Percentiles rank a stretch among this genome's conserved stretches.
Conservation (phyloP, 2,888 invertebrate species). For the Andrena fulva region DNA sequence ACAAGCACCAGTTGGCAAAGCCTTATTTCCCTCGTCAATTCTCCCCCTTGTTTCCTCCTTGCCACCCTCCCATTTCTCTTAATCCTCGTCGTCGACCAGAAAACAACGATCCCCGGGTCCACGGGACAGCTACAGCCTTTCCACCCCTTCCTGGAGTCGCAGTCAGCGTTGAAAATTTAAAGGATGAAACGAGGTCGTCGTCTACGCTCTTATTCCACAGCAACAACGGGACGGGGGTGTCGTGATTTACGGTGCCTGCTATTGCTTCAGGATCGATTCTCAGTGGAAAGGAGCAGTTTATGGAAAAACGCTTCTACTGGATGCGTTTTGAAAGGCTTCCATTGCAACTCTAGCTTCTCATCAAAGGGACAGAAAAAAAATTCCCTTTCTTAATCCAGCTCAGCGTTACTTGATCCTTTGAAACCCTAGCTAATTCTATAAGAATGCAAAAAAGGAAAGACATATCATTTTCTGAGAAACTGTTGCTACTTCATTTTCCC, state of each 20-base stretch:
- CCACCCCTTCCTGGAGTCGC: background rate
- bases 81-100: background rate
- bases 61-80: background rate
- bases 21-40: background rate
- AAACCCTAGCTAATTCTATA: background rate
- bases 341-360: background rate
- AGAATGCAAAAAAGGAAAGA: background rate
- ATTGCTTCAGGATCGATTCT: constrained; percentile 45
- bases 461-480: no score
- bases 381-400: background rate
- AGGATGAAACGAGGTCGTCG: constrained; percentile 17
- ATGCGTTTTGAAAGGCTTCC: background rate
- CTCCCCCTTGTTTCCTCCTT: background rate
- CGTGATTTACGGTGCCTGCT: constrained; percentile 50
- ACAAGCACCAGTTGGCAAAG: background rate
- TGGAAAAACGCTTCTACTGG: constrained; percentile 47
- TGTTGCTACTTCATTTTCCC: no score
- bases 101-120: background rate
- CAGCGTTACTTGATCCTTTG: background rate
- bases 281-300: constrained; percentile 31
- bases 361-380: background rate
- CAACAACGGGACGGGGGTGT: constrained; percentile 12
- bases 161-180: constrained; percentile 37
- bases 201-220: constrained; percentile 45
- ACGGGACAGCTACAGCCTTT: background rate